Base-by-base conservation (phyloP, 53 echinoderm and acorn worm genomes). In the Actinopyga echinites region DNA sequence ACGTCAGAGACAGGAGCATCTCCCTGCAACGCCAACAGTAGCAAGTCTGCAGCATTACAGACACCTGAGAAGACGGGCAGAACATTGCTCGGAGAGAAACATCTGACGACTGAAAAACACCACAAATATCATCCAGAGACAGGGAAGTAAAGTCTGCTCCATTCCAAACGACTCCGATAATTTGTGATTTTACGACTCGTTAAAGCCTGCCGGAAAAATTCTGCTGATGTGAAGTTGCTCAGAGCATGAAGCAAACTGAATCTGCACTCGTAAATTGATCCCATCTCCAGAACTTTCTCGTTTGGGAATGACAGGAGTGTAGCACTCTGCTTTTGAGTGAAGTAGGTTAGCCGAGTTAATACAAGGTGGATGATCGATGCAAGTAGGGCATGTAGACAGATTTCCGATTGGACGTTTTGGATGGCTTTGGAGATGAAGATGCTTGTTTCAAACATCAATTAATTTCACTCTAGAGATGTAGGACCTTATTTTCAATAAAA, bases 1-100 rank as follows among this genome's bases (percentile, higher is more conserved):
- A 80, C 81, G 63, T 42, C 63, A 61, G 60, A 62, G 62, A 38
- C 58, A 61, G 22, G 25, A 80, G 63, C 63, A 80, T 80, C 38
- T 62, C 81, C 45, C 60, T 59, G 44, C 81, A 80, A 40, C 63
- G n/a, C 81, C 81, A 80, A 29, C 81, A 80, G 63, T 62, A 80
- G 63, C 63, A 61, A 20, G 81, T 37, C 81, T 80, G 81, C 30
- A 80, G 35, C 81, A 80, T 80, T 33, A 77, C 56, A 53, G 77
- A 77, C 54, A 77, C 77, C 56, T 77, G 53, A 32, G 53, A 53
- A 30, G 77, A 53, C 4, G 77, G 77, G 56, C 77, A 77, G 49
- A 77, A 77, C 77, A 77, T 77, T 31, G 49, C 49, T 49, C 3
- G 49, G 15, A 49, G 17, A 49, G n/a, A 49, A 49, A 49, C 49